Base-by-base conservation (phyloP, 1,140 invertebrate species). In the Saccostrea glomerata region DNA sequence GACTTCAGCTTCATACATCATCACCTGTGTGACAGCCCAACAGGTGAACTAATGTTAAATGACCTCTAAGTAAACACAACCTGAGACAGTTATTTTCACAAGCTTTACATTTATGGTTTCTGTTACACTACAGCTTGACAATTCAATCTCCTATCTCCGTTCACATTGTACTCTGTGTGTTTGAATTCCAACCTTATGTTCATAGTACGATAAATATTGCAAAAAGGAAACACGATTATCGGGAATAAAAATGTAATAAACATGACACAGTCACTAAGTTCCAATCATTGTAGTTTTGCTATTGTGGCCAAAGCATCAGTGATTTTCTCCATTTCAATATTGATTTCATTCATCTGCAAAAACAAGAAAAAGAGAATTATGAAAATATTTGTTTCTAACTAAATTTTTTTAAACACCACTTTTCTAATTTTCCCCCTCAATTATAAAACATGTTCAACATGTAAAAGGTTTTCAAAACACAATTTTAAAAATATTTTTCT, bases 271-370 rank as follows among this genome's bases (percentile, higher is more conserved):
- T 77, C 30, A 30, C 13, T 40, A 12, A 25, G 47, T 30, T 77
- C 25, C 25, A 13, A 2, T 88, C 47, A 91, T 66, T 92, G 63
- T 88, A 93, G 90, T 36, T 89, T 92, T 40, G 85, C 66, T 56
- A 94, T 88, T 40, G 90, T 93, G 60, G 86, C 77, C 60, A 98
- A 96, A 23, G 97, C 97, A 25, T 96, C 95, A 20, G 95, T 93
- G 82, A 98, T 95, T 92, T 96, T 96, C 86, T 96, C 95, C 23
- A 98, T 95, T 95, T 98, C 98, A 30, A 96, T 96, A 89, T 96
- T 96, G 56, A 97, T 96, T 92, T 97, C 92, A 11, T 70, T 86
- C 87, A 92, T 91, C 94, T 94, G 91, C 40, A 93, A 93, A 87
- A 66, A 70, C 58, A 91, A 90, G n/a, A 63, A 63, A 63, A n/a